Evolutionary conservation across 1,140 invertebrate species (phyloP).

Genomic region (Drosophila persimilis): DNA sequence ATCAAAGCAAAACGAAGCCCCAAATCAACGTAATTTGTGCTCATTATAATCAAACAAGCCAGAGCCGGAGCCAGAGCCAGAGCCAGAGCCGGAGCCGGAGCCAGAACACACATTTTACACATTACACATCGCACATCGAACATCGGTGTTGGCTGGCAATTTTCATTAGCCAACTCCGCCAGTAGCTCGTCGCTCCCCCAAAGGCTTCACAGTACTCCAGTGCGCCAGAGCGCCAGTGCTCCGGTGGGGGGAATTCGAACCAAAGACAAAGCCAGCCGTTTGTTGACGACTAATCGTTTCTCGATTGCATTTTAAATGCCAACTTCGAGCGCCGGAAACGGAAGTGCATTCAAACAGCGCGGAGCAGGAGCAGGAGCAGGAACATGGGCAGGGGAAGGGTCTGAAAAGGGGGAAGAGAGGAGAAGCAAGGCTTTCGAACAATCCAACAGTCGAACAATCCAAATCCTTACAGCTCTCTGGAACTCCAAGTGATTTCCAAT

Average conservation of each 20-base stretch:
- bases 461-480: not conserved
- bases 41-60: constrained; percentile 61
- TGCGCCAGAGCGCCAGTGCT: constrained; percentile 1
- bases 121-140: constrained; percentile 21
- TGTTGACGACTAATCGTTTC: constrained; percentile 70
- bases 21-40: constrained; percentile 66
- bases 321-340: constrained; percentile 54
- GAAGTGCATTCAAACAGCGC: constrained; percentile 55
- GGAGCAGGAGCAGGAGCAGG: not conserved
- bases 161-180: constrained; percentile 53
- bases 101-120: too few species aligned
- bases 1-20: constrained; percentile 22
- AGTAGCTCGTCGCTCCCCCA: not conserved
- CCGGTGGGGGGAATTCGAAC: not conserved
- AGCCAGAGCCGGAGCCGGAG: too few species aligned
- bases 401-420: too few species aligned
- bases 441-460: not conserved
- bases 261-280: constrained; percentile 43
- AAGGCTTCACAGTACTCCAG: constrained; percentile 3
- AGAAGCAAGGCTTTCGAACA: not conserved
- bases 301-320: constrained; percentile 64
- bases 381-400: too few species aligned
- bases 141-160: constrained; percentile 28
- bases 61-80: not conserved
- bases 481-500: too few species aligned